These are phyloP conservation scores for Erpornis zantholeuca DNA, from an alignment of 2,113 vertebrate genomes.

Conservation along the genomic window DNA sequence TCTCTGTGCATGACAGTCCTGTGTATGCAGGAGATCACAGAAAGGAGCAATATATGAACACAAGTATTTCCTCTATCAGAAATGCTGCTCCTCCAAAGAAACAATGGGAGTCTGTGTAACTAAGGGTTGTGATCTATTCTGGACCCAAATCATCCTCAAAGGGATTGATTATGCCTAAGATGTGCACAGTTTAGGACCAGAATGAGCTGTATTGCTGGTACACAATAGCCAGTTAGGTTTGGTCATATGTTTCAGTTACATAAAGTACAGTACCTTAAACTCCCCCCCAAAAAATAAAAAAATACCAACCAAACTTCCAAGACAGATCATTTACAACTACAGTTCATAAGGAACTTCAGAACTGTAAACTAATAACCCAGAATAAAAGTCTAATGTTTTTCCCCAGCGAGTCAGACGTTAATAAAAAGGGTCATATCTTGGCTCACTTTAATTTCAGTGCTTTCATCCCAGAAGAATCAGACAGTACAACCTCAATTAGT, in stretches of 20 bases:
- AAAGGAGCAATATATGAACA: neutral
- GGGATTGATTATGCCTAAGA: neutral
- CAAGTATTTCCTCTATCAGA: neutral
- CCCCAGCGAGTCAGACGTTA: neutral
- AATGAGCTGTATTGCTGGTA: neutral
- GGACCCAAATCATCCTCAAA: neutral
- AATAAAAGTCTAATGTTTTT: slow-evolving; percentile 14
- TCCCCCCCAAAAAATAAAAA: neutral
- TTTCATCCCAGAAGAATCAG: slow-evolving; percentile 32
- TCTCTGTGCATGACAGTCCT: neutral
- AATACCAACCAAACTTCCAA: fast-evolving
- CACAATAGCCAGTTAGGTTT: neutral
- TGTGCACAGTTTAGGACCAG: neutral
- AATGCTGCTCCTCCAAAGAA: neutral
- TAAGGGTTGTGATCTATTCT: neutral
- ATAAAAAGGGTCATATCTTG: slow-evolving; percentile 40
- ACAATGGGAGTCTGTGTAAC: neutral
- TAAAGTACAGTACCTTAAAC: neutral
- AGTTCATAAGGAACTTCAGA: neutral
- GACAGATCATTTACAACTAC: neutral
- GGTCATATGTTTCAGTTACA: neutral
- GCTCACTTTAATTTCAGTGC: slow-evolving; percentile 38
- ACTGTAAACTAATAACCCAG: slow-evolving; percentile 37
- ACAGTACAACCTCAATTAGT: slow-evolving; percentile 21
- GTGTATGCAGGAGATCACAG: neutral